Evolutionary conservation across 2,797 vertebrate genomes (phyloP), one percentile per base, ranked within the genome.

Genomic region (Parauchenoglanis ngamensis): DNA sequence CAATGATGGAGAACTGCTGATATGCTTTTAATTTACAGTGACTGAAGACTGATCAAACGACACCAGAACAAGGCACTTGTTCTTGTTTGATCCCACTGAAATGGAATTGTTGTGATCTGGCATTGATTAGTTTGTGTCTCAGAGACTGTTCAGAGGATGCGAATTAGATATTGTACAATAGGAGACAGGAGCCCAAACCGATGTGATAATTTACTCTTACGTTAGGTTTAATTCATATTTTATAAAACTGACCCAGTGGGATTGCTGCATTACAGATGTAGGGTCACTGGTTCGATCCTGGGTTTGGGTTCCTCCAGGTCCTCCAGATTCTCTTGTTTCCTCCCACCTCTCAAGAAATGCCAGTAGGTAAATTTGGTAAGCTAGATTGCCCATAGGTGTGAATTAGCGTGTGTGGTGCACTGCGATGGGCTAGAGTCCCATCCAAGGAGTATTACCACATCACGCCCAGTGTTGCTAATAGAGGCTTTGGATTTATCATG

Each of bases 41-140:
- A 85, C 81, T 84, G 85, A 90, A 81, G 82, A 78, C 86, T 89
- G 87, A 90, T 86, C 89, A 90, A 81, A 90, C 44, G 28, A 54
- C 59, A 31, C 57, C 57, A 56, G 77, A 46, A 81, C 68, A 46
- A 85, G 68, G 79, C 77, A 82, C 84, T 83, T 86, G 70, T 76
- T 83, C 68, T 68, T 10, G 70, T 88, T 88, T 88, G 87, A 85
- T 86, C 70, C 59, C 35, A 21, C 21, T 19, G 77, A 65, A 80
- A 72, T 44, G 17, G 21, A 49, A 70, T 28, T 86, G 87, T 82
- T 81, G 77, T n/a, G 56, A 17, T 61, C 40, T n/a, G 54, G 35
- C 15, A 77, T 83, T 86, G 87, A 86, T 83, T 59, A 82, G 75
- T 85, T 63, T 31, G 35, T 12, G 57, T 83, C 87, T 85, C 25